Evolutionary conservation across 2,113 vertebrate genomes (phyloP), one percentile per base, ranked within the genome.

Genomic region (Oreotrochilus melanogaster): DNA sequence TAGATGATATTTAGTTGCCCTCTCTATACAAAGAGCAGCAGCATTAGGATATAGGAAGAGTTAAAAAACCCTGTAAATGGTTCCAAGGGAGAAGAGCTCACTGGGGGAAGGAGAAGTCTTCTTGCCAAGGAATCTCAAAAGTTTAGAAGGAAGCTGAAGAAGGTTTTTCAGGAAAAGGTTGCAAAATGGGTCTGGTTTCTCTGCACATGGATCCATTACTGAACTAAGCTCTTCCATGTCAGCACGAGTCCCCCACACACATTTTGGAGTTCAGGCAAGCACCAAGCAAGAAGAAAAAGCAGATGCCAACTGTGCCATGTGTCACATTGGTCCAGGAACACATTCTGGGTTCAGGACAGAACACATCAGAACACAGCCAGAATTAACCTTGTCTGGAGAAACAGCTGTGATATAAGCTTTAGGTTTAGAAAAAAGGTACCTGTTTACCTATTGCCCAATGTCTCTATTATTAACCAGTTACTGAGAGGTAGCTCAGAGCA

Each of bases 401-500:
- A 89, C 51, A 86, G 48, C 21, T 37, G 8, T 10, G 42, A 88
- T 11, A 27, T 53, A 78, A 97, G 70, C 19, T 50, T 47, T 3
- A 16, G n/a, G 45, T 83, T 93, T 85, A 85, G 73, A 19, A 37
- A 11, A 84, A 48, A 56, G 8, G 21, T 47, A 47, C 18, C 56
- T 93, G 79, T 83, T 83, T 89, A 33, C 51, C 76, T 93, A 25
- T 86, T 84, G 56, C 89, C 78, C 78, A 91, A 30, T 45, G 79
- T 39, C 80, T 78, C 84, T 71, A 15, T 12, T 45, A 84, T 96
- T 97, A 96, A 93, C 89, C 95, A 97, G 70, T 97, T 95, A 94
- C 62, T 37, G 79, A 70, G 94, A 93, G 95, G 75, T 50, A 96
- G 86, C 94, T 93, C 91, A 65, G 95, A 97, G 96, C 96, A 97